A percentile compares a stretch with the other conserved stretches of the same genome.
Conservation (phyloP, 2,888 invertebrate species). For the Dicycla oo region DNA sequence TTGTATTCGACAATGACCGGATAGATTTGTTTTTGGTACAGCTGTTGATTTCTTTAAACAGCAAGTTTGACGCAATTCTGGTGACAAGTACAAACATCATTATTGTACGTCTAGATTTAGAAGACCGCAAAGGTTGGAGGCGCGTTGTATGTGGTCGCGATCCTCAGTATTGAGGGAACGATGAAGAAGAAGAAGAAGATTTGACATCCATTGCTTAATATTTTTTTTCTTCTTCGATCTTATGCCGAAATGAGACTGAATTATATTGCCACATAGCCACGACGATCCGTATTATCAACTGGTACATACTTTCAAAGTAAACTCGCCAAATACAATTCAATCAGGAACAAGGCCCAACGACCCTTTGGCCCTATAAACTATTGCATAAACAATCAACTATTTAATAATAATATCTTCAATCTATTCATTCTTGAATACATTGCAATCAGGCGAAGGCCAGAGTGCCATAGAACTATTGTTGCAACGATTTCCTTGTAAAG, state of each 20-base stretch:
- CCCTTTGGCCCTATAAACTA: slow-evolving; percentile 19
- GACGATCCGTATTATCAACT: no score
- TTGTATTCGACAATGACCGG: slow-evolving; percentile 9
- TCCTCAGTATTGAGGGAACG: no score
- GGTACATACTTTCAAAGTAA: not conserved
- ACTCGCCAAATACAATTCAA: slow-evolving; percentile 3
- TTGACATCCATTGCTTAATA: not conserved
- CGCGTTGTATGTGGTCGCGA: no score
- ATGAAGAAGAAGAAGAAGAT: no score
- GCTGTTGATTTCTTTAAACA: slow-evolving; percentile 18
- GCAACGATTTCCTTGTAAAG: slow-evolving; percentile 56
- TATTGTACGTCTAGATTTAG: not conserved
- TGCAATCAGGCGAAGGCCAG: slow-evolving; percentile 54
- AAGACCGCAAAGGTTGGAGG: no score
- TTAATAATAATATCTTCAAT: slow-evolving; percentile 51
- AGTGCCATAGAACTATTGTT: slow-evolving; percentile 31
- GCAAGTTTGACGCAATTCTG: slow-evolving; percentile 2
- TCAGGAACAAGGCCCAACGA: slow-evolving; percentile 6
- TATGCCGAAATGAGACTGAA: not conserved
- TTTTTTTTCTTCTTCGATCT: not conserved
- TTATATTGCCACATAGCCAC: not conserved
- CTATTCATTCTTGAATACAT: slow-evolving; percentile 34
- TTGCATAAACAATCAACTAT: slow-evolving; percentile 38
- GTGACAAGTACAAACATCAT: slow-evolving; percentile 9
- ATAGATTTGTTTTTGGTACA: not conserved